Evolutionary conservation across 1,140 invertebrate genomes (phyloP).

Genomic region (Euborellia annulipes): DNA sequence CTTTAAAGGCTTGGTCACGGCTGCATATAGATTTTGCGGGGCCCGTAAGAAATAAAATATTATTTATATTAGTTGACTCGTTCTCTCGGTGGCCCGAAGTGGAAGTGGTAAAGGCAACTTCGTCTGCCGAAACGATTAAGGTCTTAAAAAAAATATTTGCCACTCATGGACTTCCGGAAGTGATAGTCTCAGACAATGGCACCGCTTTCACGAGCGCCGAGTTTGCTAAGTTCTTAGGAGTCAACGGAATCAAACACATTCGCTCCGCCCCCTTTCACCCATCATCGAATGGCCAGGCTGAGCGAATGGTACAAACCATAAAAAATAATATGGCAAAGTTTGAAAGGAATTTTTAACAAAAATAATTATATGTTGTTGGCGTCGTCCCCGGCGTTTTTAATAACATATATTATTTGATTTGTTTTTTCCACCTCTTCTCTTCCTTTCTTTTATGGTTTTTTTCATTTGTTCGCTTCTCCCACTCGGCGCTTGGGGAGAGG

Average conservation of each 20-base stretch:
- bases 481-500: too few relatives aligned
- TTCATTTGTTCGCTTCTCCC: too few relatives aligned
- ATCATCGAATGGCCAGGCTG: conserved; percentile 20
- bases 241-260: conserved; percentile 19
- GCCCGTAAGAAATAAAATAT: conserved; percentile 7
- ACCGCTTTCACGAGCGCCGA: conserved; percentile 13
- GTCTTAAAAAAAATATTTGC: conserved; percentile 10
- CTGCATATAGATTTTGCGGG: conserved; percentile 32
- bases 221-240: conserved; percentile 15
- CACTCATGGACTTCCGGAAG: conserved; percentile 13
- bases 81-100: conserved; percentile 28
- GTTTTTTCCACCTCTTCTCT: too few relatives aligned
- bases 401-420: too few relatives aligned
- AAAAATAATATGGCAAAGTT: too few relatives aligned
- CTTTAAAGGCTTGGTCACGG: conserved; percentile 26
- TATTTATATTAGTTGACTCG: conserved; percentile 18
- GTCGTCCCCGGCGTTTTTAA: too few relatives aligned
- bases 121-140: conserved; percentile 5
- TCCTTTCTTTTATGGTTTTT: too few relatives aligned
- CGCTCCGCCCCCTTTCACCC: conserved; percentile 21
- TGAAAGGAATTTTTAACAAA: too few relatives aligned
- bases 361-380: too few relatives aligned
- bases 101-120: neutral
- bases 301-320: conserved; percentile 17
- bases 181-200: conserved; percentile 19